Percentiles rank a stretch among this genome's conserved stretches.
These are phyloP conservation scores for Xyrauchen texanus DNA, from an alignment of 2,113 vertebrate genomes.

Conservation along the genomic window DNA sequence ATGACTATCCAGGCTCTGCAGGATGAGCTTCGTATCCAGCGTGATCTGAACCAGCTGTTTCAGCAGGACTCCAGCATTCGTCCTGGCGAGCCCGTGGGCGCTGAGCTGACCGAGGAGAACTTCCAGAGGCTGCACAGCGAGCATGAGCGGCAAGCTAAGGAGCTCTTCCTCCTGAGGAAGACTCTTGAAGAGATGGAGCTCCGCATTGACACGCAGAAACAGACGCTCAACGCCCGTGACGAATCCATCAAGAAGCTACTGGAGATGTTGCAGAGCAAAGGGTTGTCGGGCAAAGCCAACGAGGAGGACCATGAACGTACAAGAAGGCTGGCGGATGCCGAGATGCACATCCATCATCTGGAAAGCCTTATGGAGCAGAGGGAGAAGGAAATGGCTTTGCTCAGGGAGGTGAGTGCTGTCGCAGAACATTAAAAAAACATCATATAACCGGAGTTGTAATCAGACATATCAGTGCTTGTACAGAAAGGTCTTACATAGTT, in stretches of 20 bases:
- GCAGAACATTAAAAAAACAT: no score
- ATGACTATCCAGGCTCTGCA: constrained; percentile 96
- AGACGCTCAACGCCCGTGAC: constrained; percentile 87
- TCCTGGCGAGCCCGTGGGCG: constrained; percentile 75
- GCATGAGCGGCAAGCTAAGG: constrained; percentile 93
- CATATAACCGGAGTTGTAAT: no score
- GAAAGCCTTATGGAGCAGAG: constrained; percentile 92
- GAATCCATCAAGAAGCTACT: constrained; percentile 97
- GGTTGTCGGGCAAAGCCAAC: constrained; percentile 85
- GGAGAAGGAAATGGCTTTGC: constrained; percentile 87
- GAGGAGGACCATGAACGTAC: constrained; percentile 95
- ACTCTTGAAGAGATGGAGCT: constrained; percentile 97
- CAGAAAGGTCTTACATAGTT: no score
- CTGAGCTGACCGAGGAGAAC: constrained; percentile 93
- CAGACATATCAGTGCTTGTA: no score
- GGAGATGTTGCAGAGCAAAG: constrained; percentile 98
- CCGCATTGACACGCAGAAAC: constrained; percentile 95
- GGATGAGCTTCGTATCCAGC: constrained; percentile 91
- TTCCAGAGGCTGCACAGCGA: constrained; percentile 88
- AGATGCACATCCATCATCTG: constrained; percentile 94
- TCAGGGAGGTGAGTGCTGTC: constrained; percentile 84
- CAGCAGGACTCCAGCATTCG: constrained; percentile 85
- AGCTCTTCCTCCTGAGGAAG: constrained; percentile 93
- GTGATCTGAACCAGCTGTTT: constrained; percentile 94
- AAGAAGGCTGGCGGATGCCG: constrained; percentile 88